Base-by-base conservation (phyloP, 2,888 invertebrate genomes). In the Mylabris sibirica region DNA sequence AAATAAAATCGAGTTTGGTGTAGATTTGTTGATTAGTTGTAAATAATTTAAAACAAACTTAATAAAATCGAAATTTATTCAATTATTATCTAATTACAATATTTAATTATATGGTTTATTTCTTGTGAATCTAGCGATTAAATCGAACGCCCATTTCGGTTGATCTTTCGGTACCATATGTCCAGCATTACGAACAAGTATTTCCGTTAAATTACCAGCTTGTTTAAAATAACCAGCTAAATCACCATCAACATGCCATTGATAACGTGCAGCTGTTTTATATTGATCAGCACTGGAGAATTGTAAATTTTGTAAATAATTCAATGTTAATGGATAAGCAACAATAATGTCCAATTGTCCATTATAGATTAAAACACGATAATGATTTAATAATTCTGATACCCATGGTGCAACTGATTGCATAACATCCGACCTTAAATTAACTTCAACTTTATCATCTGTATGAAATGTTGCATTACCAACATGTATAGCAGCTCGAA, bases 311-410 rank as follows among this genome's bases (percentile, higher is more conserved):
- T 89, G 87, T 35, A 97, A 84, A 82, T 93, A 96, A 80, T 92
- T 93, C 22, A 92, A 88, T 0, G 96, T 96, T 63, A 95, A 81
- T 0, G 96, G 95, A 84, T 95, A 95, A 0, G 96, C 95, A 0
- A 96, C 94, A 72, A 97, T 95, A 14, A 97, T 92, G 82, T 98
- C 97, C 73, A 97, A 82, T 81, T 97, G 97, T 0, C 97, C 97
- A 81, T 92, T 96, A 83, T 97, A 97, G 70, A 96, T 88, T 59
- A 97, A 88, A 17, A 95, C 90, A 81, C 88, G 87, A 78, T 92
- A 93, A 75, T 90, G 84, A 44, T 90, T 86, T 0, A 94, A 81
- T 0, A 95, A 84, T 75, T 91, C 91, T 0, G 89, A 87, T 66
- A 95, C 86, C 89, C 91, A 91, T 0, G 89, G 89, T 6, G 93